Conservation (phyloP, 2,888 invertebrate species). For the Scotopteryx bipunctaria region DNA sequence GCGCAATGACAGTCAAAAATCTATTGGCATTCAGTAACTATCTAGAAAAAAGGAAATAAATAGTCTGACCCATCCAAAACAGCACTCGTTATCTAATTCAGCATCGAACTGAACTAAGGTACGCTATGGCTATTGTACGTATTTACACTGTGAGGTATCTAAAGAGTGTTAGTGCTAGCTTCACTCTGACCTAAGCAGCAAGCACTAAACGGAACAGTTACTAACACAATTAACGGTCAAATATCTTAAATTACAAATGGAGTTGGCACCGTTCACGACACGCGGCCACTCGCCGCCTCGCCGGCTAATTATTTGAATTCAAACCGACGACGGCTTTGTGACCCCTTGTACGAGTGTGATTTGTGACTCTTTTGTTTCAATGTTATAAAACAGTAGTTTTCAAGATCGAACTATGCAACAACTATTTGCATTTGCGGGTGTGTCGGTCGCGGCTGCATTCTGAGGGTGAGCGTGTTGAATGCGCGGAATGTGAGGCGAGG, state of each 20-base stretch:
- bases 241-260: constrained; percentile 78
- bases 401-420: constrained; percentile 64
- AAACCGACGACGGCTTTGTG: constrained; percentile 63
- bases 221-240: constrained; percentile 76
- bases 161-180: constrained; percentile 59
- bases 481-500: constrained; percentile 69
- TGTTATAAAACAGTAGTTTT: constrained; percentile 13
- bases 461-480: constrained; percentile 74
- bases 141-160: constrained; percentile 44
- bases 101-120: constrained; percentile 59
- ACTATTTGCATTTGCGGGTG: constrained; percentile 57
- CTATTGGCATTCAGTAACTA: constrained; percentile 73
- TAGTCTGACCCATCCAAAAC: constrained; percentile 81
- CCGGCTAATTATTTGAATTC: constrained; percentile 73
- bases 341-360: constrained; percentile 45
- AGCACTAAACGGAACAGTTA: constrained; percentile 75
- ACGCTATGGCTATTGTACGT: constrained; percentile 59
- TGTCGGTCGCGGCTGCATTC: constrained; percentile 73
- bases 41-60: constrained; percentile 60
- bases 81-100: constrained; percentile 67
- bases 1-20: constrained; percentile 66
- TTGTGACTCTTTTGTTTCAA: constrained; percentile 51
- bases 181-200: constrained; percentile 67
- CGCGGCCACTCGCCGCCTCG: constrained; percentile 69
- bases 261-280: constrained; percentile 71